Evolutionary conservation across 2,888 invertebrate genomes (phyloP).

Genomic region (Cryptosula pallasiana): DNA sequence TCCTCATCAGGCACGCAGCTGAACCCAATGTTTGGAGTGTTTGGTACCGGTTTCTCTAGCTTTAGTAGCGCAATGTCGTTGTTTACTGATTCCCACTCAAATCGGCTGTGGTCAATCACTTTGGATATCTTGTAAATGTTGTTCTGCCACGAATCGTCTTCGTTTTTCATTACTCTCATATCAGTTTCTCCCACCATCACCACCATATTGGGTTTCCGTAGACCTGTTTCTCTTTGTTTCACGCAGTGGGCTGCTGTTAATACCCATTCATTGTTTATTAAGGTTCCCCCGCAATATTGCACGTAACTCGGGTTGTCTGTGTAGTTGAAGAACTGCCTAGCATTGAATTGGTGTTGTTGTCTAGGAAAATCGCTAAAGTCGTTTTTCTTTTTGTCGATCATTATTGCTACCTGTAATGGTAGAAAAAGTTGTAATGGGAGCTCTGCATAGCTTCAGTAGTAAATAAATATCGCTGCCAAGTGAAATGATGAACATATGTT

Average conservation of each 20-base stretch:
- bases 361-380: slow-evolving; percentile 10
- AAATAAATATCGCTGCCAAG: too few species aligned
- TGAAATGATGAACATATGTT: too few species aligned
- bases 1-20: slow-evolving; percentile 13
- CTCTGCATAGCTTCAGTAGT: too few species aligned
- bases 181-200: slow-evolving; percentile 23
- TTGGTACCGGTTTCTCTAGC: slow-evolving; percentile 11
- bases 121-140: slow-evolving; percentile 12
- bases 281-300: slow-evolving; percentile 23
- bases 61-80: slow-evolving; percentile 23
- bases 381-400: slow-evolving; percentile 19
- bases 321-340: not conserved
- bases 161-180: slow-evolving; percentile 13
- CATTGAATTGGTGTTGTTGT: not conserved
- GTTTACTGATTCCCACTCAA: slow-evolving; percentile 24
- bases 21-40: slow-evolving; percentile 6
- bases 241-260: slow-evolving; percentile 24
- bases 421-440: too few species aligned
- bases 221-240: slow-evolving; percentile 6
- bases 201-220: slow-evolving; percentile 15
- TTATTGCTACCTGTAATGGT: slow-evolving; percentile 7
- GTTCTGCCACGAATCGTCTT: not conserved
- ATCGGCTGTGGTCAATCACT: slow-evolving; percentile 8
- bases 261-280: slow-evolving; percentile 19
- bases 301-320: slow-evolving; percentile 19